Evolutionary conservation across 2,888 invertebrate species (phyloP).

Genomic region (Polyploca ridens): DNA sequence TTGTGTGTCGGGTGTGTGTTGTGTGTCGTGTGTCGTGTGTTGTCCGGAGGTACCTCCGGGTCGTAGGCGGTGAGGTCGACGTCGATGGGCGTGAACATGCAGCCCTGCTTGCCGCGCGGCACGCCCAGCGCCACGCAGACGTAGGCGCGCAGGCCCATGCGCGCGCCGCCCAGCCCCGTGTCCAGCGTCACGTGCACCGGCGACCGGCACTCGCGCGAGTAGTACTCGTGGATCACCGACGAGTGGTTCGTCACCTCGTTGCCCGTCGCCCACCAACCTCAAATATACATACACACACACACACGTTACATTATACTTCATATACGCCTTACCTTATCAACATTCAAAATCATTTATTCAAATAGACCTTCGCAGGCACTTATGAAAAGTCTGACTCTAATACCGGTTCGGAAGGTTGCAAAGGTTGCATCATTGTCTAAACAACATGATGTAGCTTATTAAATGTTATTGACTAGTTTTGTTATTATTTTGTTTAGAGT

Average conservation of each 20-base stretch:
- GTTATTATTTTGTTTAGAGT: no score
- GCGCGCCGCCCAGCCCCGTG: conserved; percentile 93
- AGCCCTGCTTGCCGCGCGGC: conserved; percentile 95
- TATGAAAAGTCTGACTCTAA: no score
- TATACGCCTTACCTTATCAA: no score
- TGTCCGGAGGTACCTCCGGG: conserved; percentile 88
- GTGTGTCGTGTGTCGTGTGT: background rate
- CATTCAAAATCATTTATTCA: no score
- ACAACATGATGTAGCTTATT: no score
- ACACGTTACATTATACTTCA: no score
- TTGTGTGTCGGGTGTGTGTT: background rate
- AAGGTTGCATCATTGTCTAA: no score
- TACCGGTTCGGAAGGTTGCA: no score
- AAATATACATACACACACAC: conserved; percentile 12
- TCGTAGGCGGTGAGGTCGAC: conserved; percentile 95
- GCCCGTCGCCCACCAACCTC: conserved; percentile 99
- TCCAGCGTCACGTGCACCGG: conserved; percentile 98
- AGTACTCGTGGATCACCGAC: conserved; percentile 98
- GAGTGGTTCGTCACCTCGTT: conserved; percentile 99
- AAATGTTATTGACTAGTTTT: no score
- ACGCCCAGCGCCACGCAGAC: conserved; percentile 97
- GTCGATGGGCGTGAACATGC: conserved; percentile 98
- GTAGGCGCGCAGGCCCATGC: conserved; percentile 97
- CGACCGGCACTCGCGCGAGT: conserved; percentile 96
- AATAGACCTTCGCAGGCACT: no score